Evolutionary conservation across 2,113 vertebrate species (phyloP), one percentile per base, ranked within the genome.

Genomic region (Isichthys henryi): DNA sequence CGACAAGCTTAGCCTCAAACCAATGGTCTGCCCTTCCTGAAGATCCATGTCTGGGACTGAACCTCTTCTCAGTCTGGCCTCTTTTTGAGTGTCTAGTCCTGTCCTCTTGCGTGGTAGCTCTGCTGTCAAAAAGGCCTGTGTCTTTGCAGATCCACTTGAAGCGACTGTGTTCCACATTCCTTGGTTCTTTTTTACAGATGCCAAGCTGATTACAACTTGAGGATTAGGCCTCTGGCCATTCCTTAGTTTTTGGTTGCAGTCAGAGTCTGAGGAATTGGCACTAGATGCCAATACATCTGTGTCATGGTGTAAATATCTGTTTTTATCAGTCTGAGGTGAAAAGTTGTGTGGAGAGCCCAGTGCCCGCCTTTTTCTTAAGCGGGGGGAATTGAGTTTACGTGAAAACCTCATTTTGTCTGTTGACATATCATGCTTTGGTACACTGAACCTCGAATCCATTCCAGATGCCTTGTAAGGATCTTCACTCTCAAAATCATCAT

Each of bases 161-260:
- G 45, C 3, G 90, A 4, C 21, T 74, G 39, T 70, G 27, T 89
- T 77, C 93, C 92, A 93, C 87, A 53, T 88, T 0, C 86, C 92
- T 85, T 90, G 88, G 89, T 92, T 95, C 1, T 88, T 89, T 82
- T 92, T 95, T 5, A 94, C 11, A 27, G 92, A 91, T 15, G 92
- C 88, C 87, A 95, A 89, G 39, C 93, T 95, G 1, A 95, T 91
- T 66, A 94, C 93, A 13, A 85, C 85, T 27, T 91, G 93, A 50
- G 93, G 91, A 46, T 93, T 74, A 5, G 89, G 86, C 21, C 52
- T 80, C 50, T 88, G 90, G 56, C 88, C 92, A 52, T 89, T 93
- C 58, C 89, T 90, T 2, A 7, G 17, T 0, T 66, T 91, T 13
- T 56, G 82, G 66, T 88, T 91, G 88, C 31, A 21, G 23, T 94